Percentiles rank a stretch among this genome's conserved stretches.
These are phyloP conservation scores for Heliconius congener DNA, from an alignment of 1,140 invertebrate species.

Conservation along the genomic window DNA sequence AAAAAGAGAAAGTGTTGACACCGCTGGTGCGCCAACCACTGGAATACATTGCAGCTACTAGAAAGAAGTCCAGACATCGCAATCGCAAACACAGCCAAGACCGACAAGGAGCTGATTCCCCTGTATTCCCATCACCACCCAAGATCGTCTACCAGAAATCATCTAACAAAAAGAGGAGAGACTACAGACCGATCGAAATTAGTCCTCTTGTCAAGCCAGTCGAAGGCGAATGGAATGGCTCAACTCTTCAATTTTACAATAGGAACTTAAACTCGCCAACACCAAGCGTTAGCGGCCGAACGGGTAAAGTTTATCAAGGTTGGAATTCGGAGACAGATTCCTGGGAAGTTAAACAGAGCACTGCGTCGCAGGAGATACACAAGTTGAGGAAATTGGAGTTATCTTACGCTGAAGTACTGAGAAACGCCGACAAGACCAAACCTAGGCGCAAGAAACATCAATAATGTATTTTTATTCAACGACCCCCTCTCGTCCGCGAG, in stretches of 20 bases:
- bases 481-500: conserved; percentile 68
- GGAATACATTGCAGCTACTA: conserved; percentile 85
- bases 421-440: conserved; percentile 84
- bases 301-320: conserved; percentile 76
- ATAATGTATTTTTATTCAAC: conserved; percentile 63
- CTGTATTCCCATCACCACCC: conserved; percentile 82
- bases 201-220: conserved; percentile 68
- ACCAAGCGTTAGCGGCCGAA: conserved; percentile 76
- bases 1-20: conserved; percentile 77
- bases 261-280: conserved; percentile 81
- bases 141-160: conserved; percentile 82
- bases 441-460: conserved; percentile 78
- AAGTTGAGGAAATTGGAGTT: conserved; percentile 90
- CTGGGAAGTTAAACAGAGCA: conserved; percentile 86
- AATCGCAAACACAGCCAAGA: conserved; percentile 83
- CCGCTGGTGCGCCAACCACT: conserved; percentile 85
- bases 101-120: conserved; percentile 83
- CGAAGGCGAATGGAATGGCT: conserved; percentile 84
- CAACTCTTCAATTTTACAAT: conserved; percentile 85
- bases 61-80: conserved; percentile 85
- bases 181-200: conserved; percentile 80
- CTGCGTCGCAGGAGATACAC: conserved; percentile 90
- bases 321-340: conserved; percentile 79
- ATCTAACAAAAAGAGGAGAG: conserved; percentile 81
- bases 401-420: conserved; percentile 91